A percentile compares a stretch with the other conserved stretches of the same genome.
Conservation (phyloP, 1,140 invertebrate genomes). For the Amphibalanus amphitrite region DNA sequence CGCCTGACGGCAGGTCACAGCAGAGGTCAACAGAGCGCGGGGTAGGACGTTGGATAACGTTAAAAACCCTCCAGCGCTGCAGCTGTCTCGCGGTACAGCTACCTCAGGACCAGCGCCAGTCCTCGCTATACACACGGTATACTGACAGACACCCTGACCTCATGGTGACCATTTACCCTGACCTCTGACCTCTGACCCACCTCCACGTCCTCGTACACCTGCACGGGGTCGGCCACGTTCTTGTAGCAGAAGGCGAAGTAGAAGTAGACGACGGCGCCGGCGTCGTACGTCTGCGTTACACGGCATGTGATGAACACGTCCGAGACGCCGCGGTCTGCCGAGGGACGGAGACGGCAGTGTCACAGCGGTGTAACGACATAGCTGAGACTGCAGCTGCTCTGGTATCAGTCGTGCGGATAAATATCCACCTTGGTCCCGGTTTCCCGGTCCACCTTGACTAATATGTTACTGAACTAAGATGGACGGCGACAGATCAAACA, state of each 20-base stretch:
- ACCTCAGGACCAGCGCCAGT: no score
- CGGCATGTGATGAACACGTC: constrained; percentile 55
- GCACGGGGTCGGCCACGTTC: constrained; percentile 48
- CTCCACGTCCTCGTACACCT: constrained; percentile 58
- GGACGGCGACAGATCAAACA: no score
- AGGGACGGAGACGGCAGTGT: constrained; percentile 19
- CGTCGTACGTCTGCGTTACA: constrained; percentile 93
- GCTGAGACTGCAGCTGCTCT: no score
- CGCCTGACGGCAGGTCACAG: not conserved
- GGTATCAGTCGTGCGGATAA: no score
- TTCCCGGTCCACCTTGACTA: no score
- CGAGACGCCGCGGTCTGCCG: constrained; percentile 35
- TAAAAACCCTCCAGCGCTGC: no score
- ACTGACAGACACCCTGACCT: not conserved
- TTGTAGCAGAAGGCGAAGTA: constrained; percentile 84
- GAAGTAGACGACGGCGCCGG: constrained; percentile 94
- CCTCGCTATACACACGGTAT: not conserved
- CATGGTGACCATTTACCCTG: not conserved
- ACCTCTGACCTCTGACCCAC: constrained; percentile 20
- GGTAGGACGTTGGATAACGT: no score
- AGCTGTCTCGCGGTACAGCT: no score
- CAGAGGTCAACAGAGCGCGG: not conserved
- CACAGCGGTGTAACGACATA: no score
- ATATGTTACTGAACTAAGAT: no score
- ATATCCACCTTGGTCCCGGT: no score